These are phyloP conservation scores for Amazona finschi DNA, from an alignment of 2,797 vertebrate species.

Conservation along the genomic window DNA sequence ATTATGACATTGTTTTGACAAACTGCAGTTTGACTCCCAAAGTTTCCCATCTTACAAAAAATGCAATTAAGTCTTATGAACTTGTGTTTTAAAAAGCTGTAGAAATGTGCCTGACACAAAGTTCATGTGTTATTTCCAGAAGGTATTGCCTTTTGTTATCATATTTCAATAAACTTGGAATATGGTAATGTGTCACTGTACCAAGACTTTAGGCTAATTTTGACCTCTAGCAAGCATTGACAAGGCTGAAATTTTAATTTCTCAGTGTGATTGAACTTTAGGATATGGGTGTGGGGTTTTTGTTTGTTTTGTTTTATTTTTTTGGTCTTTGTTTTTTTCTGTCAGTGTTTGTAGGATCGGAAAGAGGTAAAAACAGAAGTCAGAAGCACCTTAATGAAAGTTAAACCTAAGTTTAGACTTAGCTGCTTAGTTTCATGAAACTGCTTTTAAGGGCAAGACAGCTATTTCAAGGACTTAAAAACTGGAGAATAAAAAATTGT, in stretches of 20 bases:
- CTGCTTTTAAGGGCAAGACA: neutral
- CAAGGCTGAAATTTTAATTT: neutral
- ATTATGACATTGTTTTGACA: neutral
- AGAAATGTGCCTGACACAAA: neutral
- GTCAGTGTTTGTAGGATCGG: neutral
- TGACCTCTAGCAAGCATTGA: neutral
- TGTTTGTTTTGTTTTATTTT: neutral
- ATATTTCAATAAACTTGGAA: neutral
- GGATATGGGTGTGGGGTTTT: neutral
- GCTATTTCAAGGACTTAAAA: neutral
- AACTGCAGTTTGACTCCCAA: neutral
- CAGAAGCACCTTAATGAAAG: neutral
- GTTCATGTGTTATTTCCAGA: neutral
- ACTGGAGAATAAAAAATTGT: neutral
- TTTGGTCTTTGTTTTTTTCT: neutral
- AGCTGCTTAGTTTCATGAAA: neutral
- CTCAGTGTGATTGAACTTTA: neutral
- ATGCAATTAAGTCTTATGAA: neutral
- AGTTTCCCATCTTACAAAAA: neutral
- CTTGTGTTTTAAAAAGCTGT: neutral
- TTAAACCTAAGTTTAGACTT: neutral
- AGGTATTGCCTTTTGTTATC: neutral
- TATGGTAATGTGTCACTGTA: neutral
- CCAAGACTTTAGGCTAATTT: neutral
- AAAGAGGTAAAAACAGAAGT: neutral